phyloP scores from a whole-genome alignment of 2,113 vertebrate genomes.

The Chaetodon trifascialis region DNA sequence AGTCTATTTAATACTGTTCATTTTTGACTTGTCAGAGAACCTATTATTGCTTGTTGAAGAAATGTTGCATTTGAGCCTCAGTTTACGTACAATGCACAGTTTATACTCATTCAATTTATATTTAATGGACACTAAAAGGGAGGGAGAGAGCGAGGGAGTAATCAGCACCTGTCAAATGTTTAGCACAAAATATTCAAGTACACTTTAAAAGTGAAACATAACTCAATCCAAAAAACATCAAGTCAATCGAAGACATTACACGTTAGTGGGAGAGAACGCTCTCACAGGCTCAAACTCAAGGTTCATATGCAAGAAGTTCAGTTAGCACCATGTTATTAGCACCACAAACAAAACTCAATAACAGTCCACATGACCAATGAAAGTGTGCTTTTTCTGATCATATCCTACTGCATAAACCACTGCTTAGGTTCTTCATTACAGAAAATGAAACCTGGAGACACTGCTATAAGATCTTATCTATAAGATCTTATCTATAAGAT shows the following conservation, averaged over 20 bases:
- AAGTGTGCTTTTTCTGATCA: not conserved
- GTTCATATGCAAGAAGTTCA: not conserved
- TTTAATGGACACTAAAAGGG: not conserved
- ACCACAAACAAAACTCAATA: conserved; percentile 5
- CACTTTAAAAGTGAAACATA: not conserved
- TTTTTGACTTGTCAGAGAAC: not conserved
- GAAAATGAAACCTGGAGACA: not conserved
- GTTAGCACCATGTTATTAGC: conserved; percentile 41
- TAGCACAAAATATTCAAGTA: conserved; percentile 4
- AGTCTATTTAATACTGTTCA: not conserved
- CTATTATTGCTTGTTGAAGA: not conserved
- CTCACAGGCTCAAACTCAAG: not conserved
- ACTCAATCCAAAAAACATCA: not conserved
- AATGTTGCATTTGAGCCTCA: not conserved
- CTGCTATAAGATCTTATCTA: no score
- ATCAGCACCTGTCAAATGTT: not conserved
- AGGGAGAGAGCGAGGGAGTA: not conserved
- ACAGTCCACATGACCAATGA: not conserved
- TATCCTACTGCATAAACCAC: not conserved
- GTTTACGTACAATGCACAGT: not conserved
- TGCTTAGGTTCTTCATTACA: not conserved
- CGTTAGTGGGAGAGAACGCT: not conserved
- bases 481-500: no score
- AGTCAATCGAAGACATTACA: not conserved
- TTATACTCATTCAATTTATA: not conserved